phyloP scores from a whole-genome alignment of 1,140 invertebrate species.

The Dinoponera quadriceps region DNA sequence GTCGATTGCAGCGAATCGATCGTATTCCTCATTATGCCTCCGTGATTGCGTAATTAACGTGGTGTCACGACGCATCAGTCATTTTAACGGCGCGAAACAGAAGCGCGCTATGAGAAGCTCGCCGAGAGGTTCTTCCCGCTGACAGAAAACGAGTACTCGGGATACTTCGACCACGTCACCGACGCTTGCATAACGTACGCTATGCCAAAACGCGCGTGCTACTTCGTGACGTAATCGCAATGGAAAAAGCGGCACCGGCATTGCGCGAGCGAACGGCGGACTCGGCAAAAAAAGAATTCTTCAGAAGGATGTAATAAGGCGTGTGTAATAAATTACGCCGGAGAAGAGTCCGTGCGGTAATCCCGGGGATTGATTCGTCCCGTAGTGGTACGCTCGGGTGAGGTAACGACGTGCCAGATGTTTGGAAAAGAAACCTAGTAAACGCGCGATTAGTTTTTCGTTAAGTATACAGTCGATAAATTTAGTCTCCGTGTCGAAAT shows the following conservation, averaged over 20 bases:
- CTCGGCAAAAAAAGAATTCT: conserved; percentile 2
- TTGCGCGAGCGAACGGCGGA: conserved; percentile 37
- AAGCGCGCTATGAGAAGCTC: conserved; percentile 27
- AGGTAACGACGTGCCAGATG: neutral
- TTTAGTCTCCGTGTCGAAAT: neutral
- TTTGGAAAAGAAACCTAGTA: conserved; percentile 8
- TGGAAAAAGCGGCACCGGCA: conserved; percentile 42
- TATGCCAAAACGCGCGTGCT: conserved; percentile 58
- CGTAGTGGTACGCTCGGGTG: neutral
- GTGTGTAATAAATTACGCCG: neutral
- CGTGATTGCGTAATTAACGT: conserved; percentile 44
- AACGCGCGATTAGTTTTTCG: neutral
- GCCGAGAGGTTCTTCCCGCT: conserved; percentile 33
- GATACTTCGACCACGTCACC: conserved; percentile 6
- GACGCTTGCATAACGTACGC: conserved; percentile 54
- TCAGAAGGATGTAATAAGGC: neutral
- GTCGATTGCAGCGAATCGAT: conserved; percentile 27
- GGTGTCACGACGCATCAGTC: conserved; percentile 40
- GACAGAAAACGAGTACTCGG: conserved; percentile 59
- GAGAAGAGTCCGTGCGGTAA: neutral
- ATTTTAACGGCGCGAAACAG: conserved; percentile 41
- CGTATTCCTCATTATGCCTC: neutral
- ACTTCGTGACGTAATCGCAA: conserved; percentile 58
- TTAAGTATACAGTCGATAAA: neutral
- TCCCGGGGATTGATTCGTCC: neutral